Percentiles rank a stretch among this genome's conserved stretches.
Evolutionary conservation across 2,113 vertebrate genomes (phyloP).

Genomic region (Hyla sarda): DNA sequence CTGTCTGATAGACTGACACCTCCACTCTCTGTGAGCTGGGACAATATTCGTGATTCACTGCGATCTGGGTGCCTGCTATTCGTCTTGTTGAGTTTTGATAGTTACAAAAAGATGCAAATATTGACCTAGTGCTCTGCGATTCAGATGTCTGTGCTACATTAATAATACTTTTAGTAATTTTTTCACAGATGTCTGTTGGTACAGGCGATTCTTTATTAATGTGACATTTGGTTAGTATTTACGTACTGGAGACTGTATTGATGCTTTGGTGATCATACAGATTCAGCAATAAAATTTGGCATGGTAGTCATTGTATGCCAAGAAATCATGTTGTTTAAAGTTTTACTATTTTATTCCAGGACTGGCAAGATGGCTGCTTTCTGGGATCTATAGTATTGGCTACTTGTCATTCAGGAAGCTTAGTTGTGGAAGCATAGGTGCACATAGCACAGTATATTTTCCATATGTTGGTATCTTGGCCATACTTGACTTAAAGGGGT

Average conservation of each 20-base stretch:
- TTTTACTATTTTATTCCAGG: too few relatives aligned
- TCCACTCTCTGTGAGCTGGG: neutral
- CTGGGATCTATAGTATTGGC: too few relatives aligned
- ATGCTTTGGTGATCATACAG: neutral
- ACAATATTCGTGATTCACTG: constrained; percentile 14
- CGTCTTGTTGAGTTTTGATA: neutral
- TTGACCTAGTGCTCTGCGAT: neutral
- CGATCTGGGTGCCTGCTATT: neutral
- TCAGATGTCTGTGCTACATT: neutral
- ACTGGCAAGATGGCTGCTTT: too few relatives aligned
- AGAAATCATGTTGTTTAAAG: neutral
- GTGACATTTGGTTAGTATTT: neutral
- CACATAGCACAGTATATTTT: too few relatives aligned
- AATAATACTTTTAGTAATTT: neutral
- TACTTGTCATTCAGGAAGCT: too few relatives aligned
- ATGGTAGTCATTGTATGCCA: neutral
- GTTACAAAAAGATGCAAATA: constrained; percentile 25
- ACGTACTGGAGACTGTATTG: neutral
- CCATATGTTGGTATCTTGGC: too few relatives aligned
- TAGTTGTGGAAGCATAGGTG: too few relatives aligned
- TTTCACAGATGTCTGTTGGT: neutral
- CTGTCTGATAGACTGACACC: constrained; percentile 30
- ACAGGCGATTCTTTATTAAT: neutral
- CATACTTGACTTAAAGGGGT: too few relatives aligned
- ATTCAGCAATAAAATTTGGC: neutral